Evolutionary conservation across 2,888 invertebrate species (phyloP), one percentile per base, ranked within the genome.

Genomic region (Stratiomys singularior): DNA sequence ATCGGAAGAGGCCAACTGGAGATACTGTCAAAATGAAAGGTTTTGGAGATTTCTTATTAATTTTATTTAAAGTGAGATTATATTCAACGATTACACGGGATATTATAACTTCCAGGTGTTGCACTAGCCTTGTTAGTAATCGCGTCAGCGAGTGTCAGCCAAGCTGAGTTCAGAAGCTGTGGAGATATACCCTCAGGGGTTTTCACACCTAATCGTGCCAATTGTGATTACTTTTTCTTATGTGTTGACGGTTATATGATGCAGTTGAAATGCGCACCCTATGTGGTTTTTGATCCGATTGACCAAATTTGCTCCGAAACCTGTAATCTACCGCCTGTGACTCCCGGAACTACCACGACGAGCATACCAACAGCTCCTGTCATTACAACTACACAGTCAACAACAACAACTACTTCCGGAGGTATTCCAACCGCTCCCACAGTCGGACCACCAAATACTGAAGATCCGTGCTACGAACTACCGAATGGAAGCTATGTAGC

Each of bases 201-300:
- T 5, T 44, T 58, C 25, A 23, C 30, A 30, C 58, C 74, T 4
- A 58, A 74, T 25, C 21, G 37, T 13, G 37, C 44, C 30, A 37
- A 74, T n/a, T 74, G 74, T 60, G 21, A 58, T 21, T 44, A 58
- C 30, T 74, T 74, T 23, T 74, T 58, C 23, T 15, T 74, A 9
- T 74, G 74, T 1, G 74, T 37, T 23, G 23, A 60, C 9, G 74
- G 74, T 3, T 74, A 58, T 23, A 15, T 74, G 1, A 58, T 74
- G 58, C 74, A 58, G 7, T 44, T 60, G 60, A 28, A 37, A 44
- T 74, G 74, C 23, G 3, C 1, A 4, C 74, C 18, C 4, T 69
- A 69, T 27, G 13, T 25, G 7, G 47, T 69, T 13, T 69, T 69
- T 23, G 69, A 69, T 47, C 69, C 69, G 9, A 69, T 69, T 11